A percentile compares a stretch with the other conserved stretches of the same genome.
Evolutionary conservation across 2,113 vertebrate species (phyloP).

Genomic region (Otis tarda): DNA sequence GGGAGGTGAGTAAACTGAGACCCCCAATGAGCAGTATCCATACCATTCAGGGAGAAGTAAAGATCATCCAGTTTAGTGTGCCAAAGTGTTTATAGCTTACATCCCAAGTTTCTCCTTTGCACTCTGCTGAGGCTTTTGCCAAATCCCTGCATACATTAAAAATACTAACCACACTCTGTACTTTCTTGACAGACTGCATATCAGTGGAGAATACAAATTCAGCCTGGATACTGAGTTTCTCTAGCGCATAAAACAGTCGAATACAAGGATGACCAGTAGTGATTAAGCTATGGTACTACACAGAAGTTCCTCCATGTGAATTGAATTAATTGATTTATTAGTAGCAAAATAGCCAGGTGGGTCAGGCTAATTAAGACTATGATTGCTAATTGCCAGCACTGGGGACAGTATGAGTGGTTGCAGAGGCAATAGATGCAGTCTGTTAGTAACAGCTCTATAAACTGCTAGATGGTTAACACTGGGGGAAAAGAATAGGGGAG

Average conservation of each 20-base stretch:
- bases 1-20: conserved; percentile 22
- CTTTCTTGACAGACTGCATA: conserved; percentile 52
- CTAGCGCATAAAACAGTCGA: not conserved
- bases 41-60: conserved; percentile 26
- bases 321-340: conserved; percentile 81
- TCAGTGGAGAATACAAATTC: conserved; percentile 68
- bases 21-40: conserved; percentile 15
- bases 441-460: conserved; percentile 12
- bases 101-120: conserved; percentile 35
- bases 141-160: conserved; percentile 74
- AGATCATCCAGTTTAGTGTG: conserved; percentile 21
- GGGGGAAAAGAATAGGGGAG: not conserved
- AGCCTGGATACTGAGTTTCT: conserved; percentile 54
- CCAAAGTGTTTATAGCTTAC: conserved; percentile 39
- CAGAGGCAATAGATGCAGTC: conserved; percentile 31
- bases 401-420: conserved; percentile 53
- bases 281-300: conserved; percentile 61
- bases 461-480: not conserved
- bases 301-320: conserved; percentile 63
- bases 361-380: conserved; percentile 77
- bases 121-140: conserved; percentile 57
- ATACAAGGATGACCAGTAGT: conserved; percentile 66
- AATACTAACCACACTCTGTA: conserved; percentile 63
- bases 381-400: conserved; percentile 76
- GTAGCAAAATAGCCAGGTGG: conserved; percentile 75